These are phyloP conservation scores for Labrus mixtus DNA, from an alignment of 2,113 vertebrate species.

Conservation along the genomic window DNA sequence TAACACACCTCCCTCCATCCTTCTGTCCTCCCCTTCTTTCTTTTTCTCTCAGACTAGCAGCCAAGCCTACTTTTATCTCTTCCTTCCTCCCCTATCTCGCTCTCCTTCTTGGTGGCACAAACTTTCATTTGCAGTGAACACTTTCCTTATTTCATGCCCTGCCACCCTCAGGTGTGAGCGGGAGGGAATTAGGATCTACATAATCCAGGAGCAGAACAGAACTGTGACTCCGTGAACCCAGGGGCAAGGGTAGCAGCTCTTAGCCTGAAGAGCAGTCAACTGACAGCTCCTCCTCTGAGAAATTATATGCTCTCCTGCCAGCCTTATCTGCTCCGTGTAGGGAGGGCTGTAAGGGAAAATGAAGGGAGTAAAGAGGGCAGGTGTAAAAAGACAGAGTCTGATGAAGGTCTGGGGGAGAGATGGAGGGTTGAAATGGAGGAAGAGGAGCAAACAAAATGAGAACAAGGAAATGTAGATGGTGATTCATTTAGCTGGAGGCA, in stretches of 20 bases:
- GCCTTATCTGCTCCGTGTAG: conserved; percentile 8
- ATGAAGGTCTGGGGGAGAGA: conserved; percentile 15
- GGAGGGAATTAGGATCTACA: conserved; percentile 78
- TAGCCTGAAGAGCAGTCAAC: conserved; percentile 61
- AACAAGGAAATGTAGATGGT: conserved; percentile 36
- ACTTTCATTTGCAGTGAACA: conserved; percentile 74
- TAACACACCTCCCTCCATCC: background rate
- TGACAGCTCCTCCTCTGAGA: conserved; percentile 68
- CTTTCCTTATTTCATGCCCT: conserved; percentile 82
- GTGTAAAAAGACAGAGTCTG: conserved; percentile 13
- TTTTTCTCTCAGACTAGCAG: conserved; percentile 15
- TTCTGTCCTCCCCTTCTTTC: background rate
- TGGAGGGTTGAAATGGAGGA: conserved; percentile 32
- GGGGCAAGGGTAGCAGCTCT: conserved; percentile 56
- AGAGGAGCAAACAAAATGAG: conserved; percentile 27
- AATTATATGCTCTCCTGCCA: conserved; percentile 63
- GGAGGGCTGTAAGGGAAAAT: background rate
- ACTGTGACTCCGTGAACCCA: conserved; percentile 60
- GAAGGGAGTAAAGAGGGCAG: background rate
- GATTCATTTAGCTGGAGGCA: conserved; percentile 65
- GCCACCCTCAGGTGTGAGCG: conserved; percentile 80
- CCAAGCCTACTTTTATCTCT: background rate
- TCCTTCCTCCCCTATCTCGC: background rate
- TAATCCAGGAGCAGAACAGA: conserved; percentile 76
- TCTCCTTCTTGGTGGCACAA: conserved; percentile 53